Base-by-base conservation (phyloP, 1,140 invertebrate species). In the Tetragnatha versicolor region DNA sequence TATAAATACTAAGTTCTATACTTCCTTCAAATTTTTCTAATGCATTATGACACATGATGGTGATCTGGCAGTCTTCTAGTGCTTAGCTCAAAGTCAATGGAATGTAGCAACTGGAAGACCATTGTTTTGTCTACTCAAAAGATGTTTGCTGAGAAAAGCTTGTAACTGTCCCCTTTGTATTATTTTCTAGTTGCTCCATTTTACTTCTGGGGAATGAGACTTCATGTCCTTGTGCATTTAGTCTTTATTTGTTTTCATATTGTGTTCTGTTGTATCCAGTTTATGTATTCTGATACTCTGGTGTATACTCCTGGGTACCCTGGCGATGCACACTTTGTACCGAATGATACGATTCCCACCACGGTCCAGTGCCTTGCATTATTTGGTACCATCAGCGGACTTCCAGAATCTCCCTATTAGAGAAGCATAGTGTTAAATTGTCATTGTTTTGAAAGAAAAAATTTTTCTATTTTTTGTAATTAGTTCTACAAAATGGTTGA, bases 241-340 rank as follows among this genome's bases (percentile, higher is more conserved):
- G 20, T 47, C 12, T 2, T 12, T 47, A 20, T 20, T 55, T 60
- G 20, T 55, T 51, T 42, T 77, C 42, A 81, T 22, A 33, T 22
- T 39, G 37, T 79, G 31, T 79, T 68, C 12, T 68, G 65, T 25
- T 25, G 49, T n/a, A 82, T 81, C 81, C 81, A 82, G 39, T 82
- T 78, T 14, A 82, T 22, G 42, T 82, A 82, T 53, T 81, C 51
- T 0, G 81, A 72, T 10, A 82, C 80, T 45, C 81, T 29, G 7
- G 85, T 85, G 69, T 86, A 86, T 12, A 86, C 83, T 0, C 85
- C 85, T 17, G 85, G 85, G 60, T 85, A 84, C n/a, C 80, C 81
- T 5, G 93, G 93, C 83, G 94, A 92, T 1, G 93, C 93, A 83
- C 93, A 95, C 22, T 82, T 81, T 6, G 84, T 84, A 2, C 84